Percentiles rank a stretch among this genome's conserved stretches.
Conservation (phyloP, 1,140 invertebrate genomes). For the Globodera rostochiensis region DNA sequence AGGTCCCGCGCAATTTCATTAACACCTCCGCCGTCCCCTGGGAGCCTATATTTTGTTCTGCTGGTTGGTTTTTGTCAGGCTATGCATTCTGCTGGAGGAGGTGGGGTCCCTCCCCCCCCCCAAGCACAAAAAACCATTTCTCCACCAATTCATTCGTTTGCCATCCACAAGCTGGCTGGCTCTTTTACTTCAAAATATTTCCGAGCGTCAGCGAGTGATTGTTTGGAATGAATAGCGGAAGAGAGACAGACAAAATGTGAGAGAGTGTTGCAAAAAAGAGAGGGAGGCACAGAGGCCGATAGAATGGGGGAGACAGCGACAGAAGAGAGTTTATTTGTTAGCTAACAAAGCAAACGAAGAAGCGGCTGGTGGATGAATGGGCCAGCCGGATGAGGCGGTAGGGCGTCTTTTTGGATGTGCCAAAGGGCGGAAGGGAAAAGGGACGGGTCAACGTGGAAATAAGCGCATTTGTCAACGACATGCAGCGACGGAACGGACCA, state of each 20-base stretch:
- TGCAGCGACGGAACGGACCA: neutral
- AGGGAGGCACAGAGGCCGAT: neutral
- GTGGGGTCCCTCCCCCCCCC: neutral
- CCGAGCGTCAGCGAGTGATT: neutral
- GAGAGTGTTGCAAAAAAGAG: neutral
- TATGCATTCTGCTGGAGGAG: neutral
- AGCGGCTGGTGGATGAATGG: neutral
- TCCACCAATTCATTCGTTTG: too few species aligned
- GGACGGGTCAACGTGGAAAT: neutral
- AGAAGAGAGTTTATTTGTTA: neutral
- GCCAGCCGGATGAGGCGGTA: neutral
- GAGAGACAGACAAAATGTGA: too few species aligned
- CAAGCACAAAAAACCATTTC: neutral
- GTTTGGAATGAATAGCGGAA: neutral
- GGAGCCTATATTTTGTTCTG: too few species aligned
- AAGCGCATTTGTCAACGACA: neutral
- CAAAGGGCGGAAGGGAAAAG: neutral
- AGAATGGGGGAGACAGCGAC: neutral
- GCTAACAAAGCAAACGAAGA: neutral
- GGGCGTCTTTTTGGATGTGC: neutral
- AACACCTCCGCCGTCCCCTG: too few species aligned
- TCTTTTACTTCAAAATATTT: neutral
- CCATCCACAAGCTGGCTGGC: too few species aligned
- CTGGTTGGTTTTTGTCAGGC: neutral
- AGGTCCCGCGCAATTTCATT: too few species aligned